Conservation (phyloP, 1,140 invertebrate species). For the Thrips palmi region DNA sequence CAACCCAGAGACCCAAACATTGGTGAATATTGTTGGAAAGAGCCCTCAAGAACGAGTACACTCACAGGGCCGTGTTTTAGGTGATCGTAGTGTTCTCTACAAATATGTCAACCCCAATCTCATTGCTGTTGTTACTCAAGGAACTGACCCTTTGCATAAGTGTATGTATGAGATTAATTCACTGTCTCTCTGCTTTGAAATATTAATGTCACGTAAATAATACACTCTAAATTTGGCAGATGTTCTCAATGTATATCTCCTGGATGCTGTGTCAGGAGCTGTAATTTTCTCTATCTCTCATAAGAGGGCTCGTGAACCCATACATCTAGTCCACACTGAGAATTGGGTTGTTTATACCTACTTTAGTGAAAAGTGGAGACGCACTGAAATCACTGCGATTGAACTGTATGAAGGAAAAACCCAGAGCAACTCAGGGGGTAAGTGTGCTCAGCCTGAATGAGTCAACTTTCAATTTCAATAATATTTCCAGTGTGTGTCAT, state of each 20-base stretch:
- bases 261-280: constrained; percentile 80
- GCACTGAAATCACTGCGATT: constrained; percentile 78
- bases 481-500: constrained; percentile 9
- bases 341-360: constrained; percentile 94
- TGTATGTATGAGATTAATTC: constrained; percentile 26
- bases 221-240: constrained; percentile 26
- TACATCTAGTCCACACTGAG: constrained; percentile 87
- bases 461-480: neutral
- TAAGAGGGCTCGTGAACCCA: constrained; percentile 58
- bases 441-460: neutral
- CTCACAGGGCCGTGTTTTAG: constrained; percentile 86
- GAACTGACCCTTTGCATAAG: constrained; percentile 53
- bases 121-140: constrained; percentile 66
- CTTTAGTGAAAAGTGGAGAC: constrained; percentile 81
- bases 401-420: constrained; percentile 88
- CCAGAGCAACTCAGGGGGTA: constrained; percentile 42
- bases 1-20: constrained; percentile 41
- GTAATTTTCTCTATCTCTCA: constrained; percentile 55
- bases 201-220: constrained; percentile 6
- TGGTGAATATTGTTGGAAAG: constrained; percentile 49
- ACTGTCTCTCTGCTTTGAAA: constrained; percentile 3
- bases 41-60: constrained; percentile 73
- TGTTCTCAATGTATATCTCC: constrained; percentile 59
- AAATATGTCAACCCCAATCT: constrained; percentile 98
- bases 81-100: constrained; percentile 90